These are phyloP conservation scores for Puffinus mauretanicus DNA, from an alignment of 2,113 vertebrate species.

Conservation along the genomic window DNA sequence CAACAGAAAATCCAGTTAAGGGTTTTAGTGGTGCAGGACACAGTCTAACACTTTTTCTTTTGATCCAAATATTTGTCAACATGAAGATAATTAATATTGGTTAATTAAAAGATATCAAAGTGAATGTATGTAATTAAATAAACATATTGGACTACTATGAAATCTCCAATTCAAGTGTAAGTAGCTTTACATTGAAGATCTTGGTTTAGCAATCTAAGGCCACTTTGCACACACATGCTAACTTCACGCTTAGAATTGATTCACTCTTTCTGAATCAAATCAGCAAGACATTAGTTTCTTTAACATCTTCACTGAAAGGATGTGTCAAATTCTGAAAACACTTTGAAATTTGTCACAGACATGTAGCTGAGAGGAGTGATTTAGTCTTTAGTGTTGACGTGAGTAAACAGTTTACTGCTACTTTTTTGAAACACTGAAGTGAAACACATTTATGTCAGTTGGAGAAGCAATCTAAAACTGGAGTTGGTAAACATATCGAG, in stretches of 20 bases:
- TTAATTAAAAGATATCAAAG: neutral
- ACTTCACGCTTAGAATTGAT: conserved; percentile 22
- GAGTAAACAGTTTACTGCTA: conserved; percentile 26
- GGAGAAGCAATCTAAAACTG: neutral
- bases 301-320: conserved; percentile 33
- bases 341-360: conserved; percentile 24
- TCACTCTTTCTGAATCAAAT: conserved; percentile 27
- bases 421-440: conserved; percentile 10
- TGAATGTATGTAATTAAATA: neutral
- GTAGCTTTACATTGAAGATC: neutral
- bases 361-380: conserved; percentile 33
- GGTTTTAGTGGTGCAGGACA: neutral
- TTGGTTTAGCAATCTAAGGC: neutral
- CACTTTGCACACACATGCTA: neutral
- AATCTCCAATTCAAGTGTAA: neutral
- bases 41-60: neutral
- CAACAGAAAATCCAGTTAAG: neutral
- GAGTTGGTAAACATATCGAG: neutral
- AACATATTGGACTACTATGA: neutral
- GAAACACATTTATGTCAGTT: neutral
- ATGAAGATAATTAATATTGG: neutral
- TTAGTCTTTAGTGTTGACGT: conserved; percentile 33
- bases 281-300: conserved; percentile 19
- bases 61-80: neutral
- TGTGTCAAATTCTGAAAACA: neutral